Conservation (phyloP, 2,113 vertebrate genomes). For the Crotalus helleri region DNA sequence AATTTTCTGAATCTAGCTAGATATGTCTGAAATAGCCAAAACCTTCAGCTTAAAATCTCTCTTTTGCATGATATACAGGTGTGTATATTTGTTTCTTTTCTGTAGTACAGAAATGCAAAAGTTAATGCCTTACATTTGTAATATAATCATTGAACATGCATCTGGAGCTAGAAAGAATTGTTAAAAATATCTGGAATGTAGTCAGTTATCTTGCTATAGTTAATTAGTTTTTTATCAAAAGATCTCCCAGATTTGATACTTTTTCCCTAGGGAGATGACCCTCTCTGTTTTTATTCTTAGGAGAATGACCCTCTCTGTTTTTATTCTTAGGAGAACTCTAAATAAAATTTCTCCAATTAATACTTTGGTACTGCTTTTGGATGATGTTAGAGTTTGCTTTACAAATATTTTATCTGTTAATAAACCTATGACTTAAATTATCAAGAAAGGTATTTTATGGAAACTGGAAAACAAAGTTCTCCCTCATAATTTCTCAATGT, state of each 20-base stretch:
- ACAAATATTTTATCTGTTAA: neutral
- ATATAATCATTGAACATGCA: neutral
- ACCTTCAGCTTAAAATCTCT: neutral
- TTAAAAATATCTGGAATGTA: neutral
- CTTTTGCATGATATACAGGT: neutral
- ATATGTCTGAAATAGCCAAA: neutral
- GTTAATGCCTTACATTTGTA: neutral
- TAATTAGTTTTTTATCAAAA: neutral
- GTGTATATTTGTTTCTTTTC: neutral
- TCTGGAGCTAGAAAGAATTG: neutral
- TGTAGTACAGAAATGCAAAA: neutral
- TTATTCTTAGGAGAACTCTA: neutral
- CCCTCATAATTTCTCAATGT: neutral
- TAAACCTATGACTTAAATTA: neutral
- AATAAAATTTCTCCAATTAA: neutral
- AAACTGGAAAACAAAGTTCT: neutral
- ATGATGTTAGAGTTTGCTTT: neutral
- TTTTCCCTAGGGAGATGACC: neutral
- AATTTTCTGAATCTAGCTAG: neutral
- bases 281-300: neutral
- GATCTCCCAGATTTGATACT: neutral
- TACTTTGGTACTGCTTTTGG: neutral
- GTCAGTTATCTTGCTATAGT: neutral
- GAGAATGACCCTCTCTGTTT: neutral
- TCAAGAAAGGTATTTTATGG: neutral